phyloP scores from a whole-genome alignment of 2,797 vertebrate genomes.

The Martes flavigula region DNA sequence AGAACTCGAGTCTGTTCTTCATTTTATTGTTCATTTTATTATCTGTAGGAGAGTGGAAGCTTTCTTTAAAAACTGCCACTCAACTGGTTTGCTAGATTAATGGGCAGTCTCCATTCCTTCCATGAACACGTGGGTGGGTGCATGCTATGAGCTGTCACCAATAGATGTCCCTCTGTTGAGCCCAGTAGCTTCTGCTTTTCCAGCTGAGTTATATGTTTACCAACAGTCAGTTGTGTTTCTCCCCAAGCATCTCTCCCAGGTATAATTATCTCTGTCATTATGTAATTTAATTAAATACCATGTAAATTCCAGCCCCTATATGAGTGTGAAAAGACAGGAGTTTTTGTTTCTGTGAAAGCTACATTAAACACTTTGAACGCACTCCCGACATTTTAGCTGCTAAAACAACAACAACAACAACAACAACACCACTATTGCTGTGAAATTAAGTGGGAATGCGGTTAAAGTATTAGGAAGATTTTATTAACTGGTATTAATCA shows the following conservation, averaged over 20 bases:
- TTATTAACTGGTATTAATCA: constrained; percentile 37
- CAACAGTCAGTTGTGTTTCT: not conserved
- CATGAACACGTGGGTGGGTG: not conserved
- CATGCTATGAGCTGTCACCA: not conserved
- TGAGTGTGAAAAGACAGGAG: constrained; percentile 13
- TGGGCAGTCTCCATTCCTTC: not conserved
- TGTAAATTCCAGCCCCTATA: not conserved
- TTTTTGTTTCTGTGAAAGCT: constrained; percentile 41
- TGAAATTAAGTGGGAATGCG: not conserved
- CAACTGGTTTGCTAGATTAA: not conserved
- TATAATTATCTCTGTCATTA: constrained; percentile 30
- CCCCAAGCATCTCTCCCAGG: not conserved
- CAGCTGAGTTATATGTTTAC: not conserved
- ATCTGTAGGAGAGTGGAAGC: not conserved
- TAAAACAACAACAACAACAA: not conserved
- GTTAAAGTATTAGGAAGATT: not conserved
- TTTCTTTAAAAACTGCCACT: not conserved
- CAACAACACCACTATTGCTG: not conserved
- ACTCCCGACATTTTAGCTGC: not conserved
- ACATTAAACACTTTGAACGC: constrained; percentile 23
- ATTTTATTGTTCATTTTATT: not conserved
- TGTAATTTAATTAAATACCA: constrained; percentile 4
- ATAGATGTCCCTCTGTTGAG: not conserved
- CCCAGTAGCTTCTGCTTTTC: not conserved
- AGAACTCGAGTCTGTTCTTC: not conserved